A percentile compares a stretch with the other conserved stretches of the same genome.
Evolutionary conservation across 2,797 vertebrate species (phyloP).

Genomic region (Myripristis jacobus): DNA sequence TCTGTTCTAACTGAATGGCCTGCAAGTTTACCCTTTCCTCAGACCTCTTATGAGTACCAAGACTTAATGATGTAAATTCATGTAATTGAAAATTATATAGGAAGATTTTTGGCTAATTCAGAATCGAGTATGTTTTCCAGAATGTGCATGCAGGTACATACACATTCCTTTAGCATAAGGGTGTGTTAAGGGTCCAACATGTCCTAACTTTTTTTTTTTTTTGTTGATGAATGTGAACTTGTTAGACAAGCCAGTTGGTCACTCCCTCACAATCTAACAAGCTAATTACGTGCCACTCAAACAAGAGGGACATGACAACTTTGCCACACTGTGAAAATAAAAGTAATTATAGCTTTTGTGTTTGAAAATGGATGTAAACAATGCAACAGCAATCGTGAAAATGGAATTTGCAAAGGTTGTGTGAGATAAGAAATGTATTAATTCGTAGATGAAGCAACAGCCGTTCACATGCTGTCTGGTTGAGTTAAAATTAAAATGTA

Average conservation of each 20-base stretch:
- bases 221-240: constrained; percentile 27
- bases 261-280: constrained; percentile 20
- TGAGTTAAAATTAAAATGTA: constrained; percentile 43
- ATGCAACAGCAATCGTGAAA: constrained; percentile 46
- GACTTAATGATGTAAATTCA: not conserved
- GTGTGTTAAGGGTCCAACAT: not conserved
- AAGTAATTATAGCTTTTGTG: constrained; percentile 48
- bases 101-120: not conserved
- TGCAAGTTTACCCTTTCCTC: too few species aligned
- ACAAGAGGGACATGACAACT: constrained; percentile 11
- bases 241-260: constrained; percentile 21
- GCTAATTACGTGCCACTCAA: constrained; percentile 54
- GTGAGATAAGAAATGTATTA: constrained; percentile 46
- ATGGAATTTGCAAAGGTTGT: constrained; percentile 38
- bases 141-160: not conserved
- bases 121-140: not conserved
- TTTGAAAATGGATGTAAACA: constrained; percentile 48
- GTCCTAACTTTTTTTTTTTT: not conserved
- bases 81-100: not conserved
- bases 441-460: constrained; percentile 35
- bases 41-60: not conserved
- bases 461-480: constrained; percentile 31
- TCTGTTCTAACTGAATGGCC: too few species aligned
- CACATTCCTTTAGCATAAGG: constrained; percentile 14
- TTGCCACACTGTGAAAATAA: constrained; percentile 24